A percentile compares a stretch with the other conserved stretches of the same genome.
Conservation (phyloP, 2,797 vertebrate genomes). For the Poecilia picta region DNA sequence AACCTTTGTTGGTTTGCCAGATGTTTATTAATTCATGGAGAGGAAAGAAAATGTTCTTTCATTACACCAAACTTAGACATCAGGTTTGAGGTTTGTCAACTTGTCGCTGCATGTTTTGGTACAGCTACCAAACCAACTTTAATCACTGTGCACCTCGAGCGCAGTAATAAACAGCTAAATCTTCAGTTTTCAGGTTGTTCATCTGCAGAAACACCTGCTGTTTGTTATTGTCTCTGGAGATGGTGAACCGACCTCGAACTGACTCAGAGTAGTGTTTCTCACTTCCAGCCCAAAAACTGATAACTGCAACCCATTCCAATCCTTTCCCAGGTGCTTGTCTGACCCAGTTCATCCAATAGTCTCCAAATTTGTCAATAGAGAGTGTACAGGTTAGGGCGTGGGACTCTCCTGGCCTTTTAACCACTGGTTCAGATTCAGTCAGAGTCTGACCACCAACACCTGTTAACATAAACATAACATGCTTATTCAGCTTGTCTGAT, state of each 20-base stretch:
- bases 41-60: not conserved
- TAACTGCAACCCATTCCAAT: accelerated
- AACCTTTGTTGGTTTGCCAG: too few relatives aligned
- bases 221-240: slow-evolving; percentile 26
- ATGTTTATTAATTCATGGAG: not conserved
- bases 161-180: slow-evolving; percentile 57
- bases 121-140: not conserved
- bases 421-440: slow-evolving; percentile 31
- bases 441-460: not conserved
- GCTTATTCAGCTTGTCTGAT: not conserved
- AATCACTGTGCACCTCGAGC: slow-evolving; percentile 1
- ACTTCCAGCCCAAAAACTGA: accelerated
- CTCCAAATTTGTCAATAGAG: not conserved
- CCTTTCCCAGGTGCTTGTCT: not conserved
- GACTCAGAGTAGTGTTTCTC: accelerated
- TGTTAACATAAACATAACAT: not conserved
- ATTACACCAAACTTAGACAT: not conserved
- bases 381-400: slow-evolving; percentile 17
- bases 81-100: not conserved
- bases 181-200: slow-evolving; percentile 41
- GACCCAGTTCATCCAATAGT: not conserved
- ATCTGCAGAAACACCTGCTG: slow-evolving; percentile 53
- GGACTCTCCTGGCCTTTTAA: slow-evolving; percentile 7
- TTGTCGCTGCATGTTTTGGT: not conserved
- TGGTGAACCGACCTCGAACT: accelerated